Percentiles rank a stretch among this genome's conserved stretches.
These are phyloP conservation scores for Jordanella pulchra DNA, from an alignment of 2,797 vertebrate genomes.

Conservation along the genomic window DNA sequence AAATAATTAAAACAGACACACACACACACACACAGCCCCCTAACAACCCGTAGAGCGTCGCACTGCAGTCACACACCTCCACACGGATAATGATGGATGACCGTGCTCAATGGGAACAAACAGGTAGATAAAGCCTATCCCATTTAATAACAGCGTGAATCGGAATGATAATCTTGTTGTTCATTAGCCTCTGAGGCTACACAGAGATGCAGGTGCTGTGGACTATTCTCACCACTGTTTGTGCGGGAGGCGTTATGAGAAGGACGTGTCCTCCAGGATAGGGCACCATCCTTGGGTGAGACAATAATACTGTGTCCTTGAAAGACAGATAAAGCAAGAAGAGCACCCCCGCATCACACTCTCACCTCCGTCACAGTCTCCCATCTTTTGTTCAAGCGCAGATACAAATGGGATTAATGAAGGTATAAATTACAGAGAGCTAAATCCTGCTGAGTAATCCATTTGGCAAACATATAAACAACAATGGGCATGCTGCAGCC, in stretches of 20 bases:
- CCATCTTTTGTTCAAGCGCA: conserved; percentile 74
- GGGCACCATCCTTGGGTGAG: conserved; percentile 48
- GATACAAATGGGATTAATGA: conserved; percentile 80
- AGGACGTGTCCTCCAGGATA: conserved; percentile 54
- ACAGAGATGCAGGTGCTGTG: conserved; percentile 54
- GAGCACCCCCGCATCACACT: conserved; percentile 7
- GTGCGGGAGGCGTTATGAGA: conserved; percentile 40
- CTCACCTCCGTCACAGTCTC: conserved; percentile 48
- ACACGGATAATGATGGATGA: conserved; percentile 78
- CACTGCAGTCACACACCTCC: conserved; percentile 55
- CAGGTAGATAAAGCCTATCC: conserved; percentile 79
- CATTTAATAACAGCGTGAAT: conserved; percentile 80
- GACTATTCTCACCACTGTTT: conserved; percentile 34
- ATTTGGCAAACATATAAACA: conserved; percentile 76
- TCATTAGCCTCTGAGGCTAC: conserved; percentile 70
- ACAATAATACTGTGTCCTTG: conserved; percentile 75
- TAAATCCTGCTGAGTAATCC: conserved; percentile 80
- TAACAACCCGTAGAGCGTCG: conserved; percentile 13
- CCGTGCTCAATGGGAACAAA: conserved; percentile 73
- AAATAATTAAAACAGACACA: background rate
- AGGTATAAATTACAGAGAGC: conserved; percentile 78
- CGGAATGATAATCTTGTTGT: conserved; percentile 77
- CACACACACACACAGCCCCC: conserved; percentile 9
- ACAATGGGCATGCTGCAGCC: conserved; percentile 59
- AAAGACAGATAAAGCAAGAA: conserved; percentile 52